Evolutionary conservation across 2,888 invertebrate genomes (phyloP), one percentile per base, ranked within the genome.

Genomic region (Rhamphomyia laevipes): DNA sequence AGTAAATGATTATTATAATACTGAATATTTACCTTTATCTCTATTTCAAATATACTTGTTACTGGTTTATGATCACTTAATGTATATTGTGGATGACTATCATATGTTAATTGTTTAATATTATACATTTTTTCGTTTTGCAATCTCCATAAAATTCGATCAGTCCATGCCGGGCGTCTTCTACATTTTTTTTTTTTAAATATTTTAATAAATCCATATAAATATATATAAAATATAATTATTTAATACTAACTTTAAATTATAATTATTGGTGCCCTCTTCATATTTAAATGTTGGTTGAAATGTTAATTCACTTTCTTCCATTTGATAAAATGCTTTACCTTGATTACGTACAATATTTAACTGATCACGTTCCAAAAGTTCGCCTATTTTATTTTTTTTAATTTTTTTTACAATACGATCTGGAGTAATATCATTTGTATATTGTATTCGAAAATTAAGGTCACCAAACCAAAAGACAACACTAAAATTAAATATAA

Each of bases 31-130:
- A 27, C 23, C 23, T 27, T 27, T 27, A 27, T 27, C 9, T 27
- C 23, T 7, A 27, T 7, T 50, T 77, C 76, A 65, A 88, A 89
- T 57, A 84, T 80, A 31, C 85, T 85, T 12, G 84, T 77, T 38
- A 96, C 95, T 2, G 96, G 95, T 67, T 90, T 91, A 72, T 96
- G 96, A 68, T 96, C 95, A 62, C 94, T 94, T 51, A 84, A 77
- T 17, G 74, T 77, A 66, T 90, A 93, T 53, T 74, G 74, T 0
- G 83, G 78, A 64, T 89, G 79, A 60, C 86, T 82, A 61, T 77
- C 79, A 66, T 96, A 96, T 1, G 81, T 80, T 49, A 80, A 66
- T 58, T 86, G 82, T 48, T 84, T 80, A 1, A 83, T 82, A 60
- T 88, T 86, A 55, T 88, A 86, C 61, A 90, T 88, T 46, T 84